These are phyloP conservation scores for Phasia obesa DNA, from an alignment of 2,888 invertebrate genomes.

Conservation along the genomic window DNA sequence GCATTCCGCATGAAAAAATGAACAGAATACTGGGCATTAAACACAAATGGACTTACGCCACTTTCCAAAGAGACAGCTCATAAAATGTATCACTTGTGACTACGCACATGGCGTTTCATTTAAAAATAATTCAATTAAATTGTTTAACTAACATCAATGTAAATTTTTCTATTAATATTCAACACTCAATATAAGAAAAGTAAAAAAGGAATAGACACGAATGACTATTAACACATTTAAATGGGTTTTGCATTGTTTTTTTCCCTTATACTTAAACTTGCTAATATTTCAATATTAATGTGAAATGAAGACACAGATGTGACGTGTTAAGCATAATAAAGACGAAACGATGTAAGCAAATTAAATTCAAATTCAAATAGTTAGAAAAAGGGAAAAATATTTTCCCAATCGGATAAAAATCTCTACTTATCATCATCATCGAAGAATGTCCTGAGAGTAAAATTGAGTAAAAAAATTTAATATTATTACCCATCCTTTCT, in stretches of 20 bases:
- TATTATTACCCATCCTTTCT: background rate
- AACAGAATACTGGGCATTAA: too few relatives aligned
- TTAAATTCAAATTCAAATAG: too few relatives aligned
- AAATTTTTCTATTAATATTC: constrained; percentile 3
- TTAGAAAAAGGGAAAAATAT: background rate
- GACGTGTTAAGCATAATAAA: constrained; percentile 36
- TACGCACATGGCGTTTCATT: too few relatives aligned
- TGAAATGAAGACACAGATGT: constrained; percentile 36
- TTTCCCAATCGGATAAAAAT: background rate
- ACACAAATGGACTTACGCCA: too few relatives aligned
- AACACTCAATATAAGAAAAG: background rate
- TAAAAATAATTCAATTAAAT: too few relatives aligned
- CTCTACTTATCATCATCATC: background rate
- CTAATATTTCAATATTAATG: constrained; percentile 21
- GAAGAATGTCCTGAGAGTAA: background rate
- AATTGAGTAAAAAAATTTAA: constrained; percentile 24
- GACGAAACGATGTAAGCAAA: background rate
- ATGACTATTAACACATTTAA: constrained; percentile 10
- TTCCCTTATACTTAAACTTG: background rate
- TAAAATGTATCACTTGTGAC: too few relatives aligned
- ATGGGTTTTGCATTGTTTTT: constrained; percentile 13
- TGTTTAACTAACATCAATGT: too few relatives aligned
- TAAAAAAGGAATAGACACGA: background rate
- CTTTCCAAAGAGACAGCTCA: too few relatives aligned
- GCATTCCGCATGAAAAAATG: too few relatives aligned